These are phyloP conservation scores for Tretioscincus oriximinensis DNA, from an alignment of 2,113 vertebrate genomes.

Conservation along the genomic window DNA sequence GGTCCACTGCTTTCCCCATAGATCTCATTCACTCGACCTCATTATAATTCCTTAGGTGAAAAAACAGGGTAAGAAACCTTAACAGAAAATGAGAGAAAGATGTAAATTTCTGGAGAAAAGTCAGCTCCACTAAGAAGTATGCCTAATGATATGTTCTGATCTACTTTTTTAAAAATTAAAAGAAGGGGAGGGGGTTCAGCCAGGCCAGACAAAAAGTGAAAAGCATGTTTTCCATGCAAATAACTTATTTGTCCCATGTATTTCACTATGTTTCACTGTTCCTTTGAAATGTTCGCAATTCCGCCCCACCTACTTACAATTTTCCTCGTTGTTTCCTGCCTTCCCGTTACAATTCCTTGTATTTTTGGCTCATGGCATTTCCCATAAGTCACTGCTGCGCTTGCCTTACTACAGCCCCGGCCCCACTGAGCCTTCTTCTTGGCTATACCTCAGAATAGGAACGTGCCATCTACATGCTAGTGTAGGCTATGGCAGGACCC, in stretches of 20 bases:
- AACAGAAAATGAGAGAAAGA: slow-evolving; percentile 91
- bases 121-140: slow-evolving; percentile 79
- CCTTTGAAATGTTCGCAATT: too few species aligned
- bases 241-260: slow-evolving; percentile 60
- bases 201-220: slow-evolving; percentile 45
- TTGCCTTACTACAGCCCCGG: too few species aligned
- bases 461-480: too few species aligned
- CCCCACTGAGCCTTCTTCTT: too few species aligned
- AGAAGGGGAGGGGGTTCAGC: slow-evolving; percentile 43
- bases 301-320: too few species aligned
- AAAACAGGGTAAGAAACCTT: slow-evolving; percentile 83
- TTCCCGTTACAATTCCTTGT: too few species aligned
- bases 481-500: too few species aligned
- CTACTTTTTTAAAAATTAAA: slow-evolving; percentile 75
- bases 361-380: too few species aligned
- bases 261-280: slow-evolving; percentile 1
- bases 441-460: too few species aligned
- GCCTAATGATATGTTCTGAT: slow-evolving; percentile 89
- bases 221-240: slow-evolving; percentile 63
- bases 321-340: too few species aligned
- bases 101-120: slow-evolving; percentile 93
- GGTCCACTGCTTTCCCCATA: slow-evolving; percentile 91
- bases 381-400: too few species aligned
- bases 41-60: slow-evolving; percentile 98
- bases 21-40: slow-evolving; percentile 91